Base-by-base conservation (phyloP, 2,888 invertebrate genomes). In the Leucophenga montana region DNA sequence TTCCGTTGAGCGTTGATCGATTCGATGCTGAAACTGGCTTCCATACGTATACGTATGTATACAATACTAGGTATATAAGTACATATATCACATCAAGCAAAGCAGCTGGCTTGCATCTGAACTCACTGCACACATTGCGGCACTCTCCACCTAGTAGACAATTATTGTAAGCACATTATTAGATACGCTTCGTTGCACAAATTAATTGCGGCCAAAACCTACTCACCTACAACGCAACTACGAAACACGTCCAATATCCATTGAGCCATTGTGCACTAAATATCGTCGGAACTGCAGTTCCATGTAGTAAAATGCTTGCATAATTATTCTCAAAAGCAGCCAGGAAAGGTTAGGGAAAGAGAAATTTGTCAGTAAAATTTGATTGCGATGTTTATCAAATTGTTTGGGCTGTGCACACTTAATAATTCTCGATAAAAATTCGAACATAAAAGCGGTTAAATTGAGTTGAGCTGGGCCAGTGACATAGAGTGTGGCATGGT, bases 121-220 rank as follows among this genome's bases (percentile, higher is more conserved):
- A 48, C 48, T 48, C 48, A 8, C 48, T 16, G 48, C 16, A 4
- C 31, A 8, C 22, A n/a, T n/a, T n/a, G n/a, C n/a, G 13, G 27
- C 54, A 1, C 39, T 57, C 67, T 50, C 13, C n/a, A 53, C 44
- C 56, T n/a, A n/a, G n/a, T 54, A 54, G 48, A 46, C 67, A 57
- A 48, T 68, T 64, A 64, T n/a, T 80, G 77, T 78, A 79, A 75
- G 71, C 78, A 77, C 80, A 84, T 82, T 83, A 84, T 83, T 81
- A 83, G 84, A 81, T 69, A 74, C 81, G 80, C 82, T 75, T 82
- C 83, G 80, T 73, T 83, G 84, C 67, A 75, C 74, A 78, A 80
- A 79, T 77, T 82, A 83, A 83, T 82, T 80, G 80, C 72, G 67
- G 46, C 39, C 18, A 18, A 44, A 69, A 68, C 68, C 16, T 69